A percentile compares a stretch with the other conserved stretches of the same genome.
phyloP scores from a whole-genome alignment of 2,888 invertebrate species.

The Megaustenia siamemsis region DNA sequence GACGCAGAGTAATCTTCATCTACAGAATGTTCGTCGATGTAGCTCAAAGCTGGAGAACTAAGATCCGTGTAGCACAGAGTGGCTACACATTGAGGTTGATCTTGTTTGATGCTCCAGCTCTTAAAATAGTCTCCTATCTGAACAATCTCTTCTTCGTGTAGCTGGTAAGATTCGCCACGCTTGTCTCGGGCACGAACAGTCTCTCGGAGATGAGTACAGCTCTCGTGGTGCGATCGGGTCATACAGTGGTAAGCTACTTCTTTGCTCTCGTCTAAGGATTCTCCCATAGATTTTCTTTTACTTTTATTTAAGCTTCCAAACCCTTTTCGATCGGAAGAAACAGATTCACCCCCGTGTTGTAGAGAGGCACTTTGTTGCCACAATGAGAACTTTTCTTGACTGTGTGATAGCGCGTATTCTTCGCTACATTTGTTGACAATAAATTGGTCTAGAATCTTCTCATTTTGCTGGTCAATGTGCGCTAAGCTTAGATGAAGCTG shows the following conservation, averaged over 20 bases:
- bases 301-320: no score
- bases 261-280: background rate
- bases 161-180: background rate
- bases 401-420: background rate
- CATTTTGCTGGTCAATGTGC: background rate
- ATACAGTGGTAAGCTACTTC: background rate
- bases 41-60: background rate
- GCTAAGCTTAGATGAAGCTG: background rate
- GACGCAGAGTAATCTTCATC: no score
- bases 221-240: background rate
- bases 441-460: background rate
- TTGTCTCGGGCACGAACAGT: background rate
- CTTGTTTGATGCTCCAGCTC: background rate
- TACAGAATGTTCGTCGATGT: background rate
- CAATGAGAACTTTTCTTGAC: background rate
- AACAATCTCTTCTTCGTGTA: background rate
- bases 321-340: no score
- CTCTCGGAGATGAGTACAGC: background rate
- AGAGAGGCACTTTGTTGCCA: background rate
- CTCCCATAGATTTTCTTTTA: background rate
- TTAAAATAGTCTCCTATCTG: background rate
- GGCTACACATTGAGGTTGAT: background rate
- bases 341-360: background rate
- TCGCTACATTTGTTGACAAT: background rate
- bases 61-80: constrained; percentile 3